Base-by-base conservation (phyloP, 2,797 vertebrate genomes). In the Pelochelys cantorii region DNA sequence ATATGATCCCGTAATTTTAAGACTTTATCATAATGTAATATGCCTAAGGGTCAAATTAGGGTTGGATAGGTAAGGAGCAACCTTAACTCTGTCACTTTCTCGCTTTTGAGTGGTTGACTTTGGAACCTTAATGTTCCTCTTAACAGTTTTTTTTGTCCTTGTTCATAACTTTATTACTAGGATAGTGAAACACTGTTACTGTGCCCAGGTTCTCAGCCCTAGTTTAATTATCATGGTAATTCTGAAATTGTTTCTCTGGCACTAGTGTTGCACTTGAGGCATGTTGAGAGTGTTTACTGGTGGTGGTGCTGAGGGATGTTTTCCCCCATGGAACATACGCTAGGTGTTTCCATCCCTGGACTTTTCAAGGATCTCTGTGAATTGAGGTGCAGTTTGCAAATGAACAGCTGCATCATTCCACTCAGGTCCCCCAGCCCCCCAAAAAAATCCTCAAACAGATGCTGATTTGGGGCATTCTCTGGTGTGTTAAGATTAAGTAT, bases 1-100 rank as follows among this genome's bases (percentile, higher is more conserved):
- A 14, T 62, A 62, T 60, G 59, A 14, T 25, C 17, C 3, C 0
- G 0, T 37, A 75, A 17, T 23, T 31, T 31, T 12, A 83, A 52
- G 34, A 17, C 2, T 34, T 6, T 29, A n/a, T 56, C 20, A 60
- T 42, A 57, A 71, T 34, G 5, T 20, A 1, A 1, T 81, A 2
- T 53, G 7, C 34, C 13, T 85, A 83, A 37, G 37, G 4, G 29
- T 15, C 7, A 15, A 65, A 65, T 31, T 65, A 65, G n/a, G 29
- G 29, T 31, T 65, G 60, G 29, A 65, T 65, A n/a, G 14, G 14
- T 31, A 65, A 65, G 60, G 60, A 65, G 60, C 60, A 65, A 65
- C 60, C 60, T n/a, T 62, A 62, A 31, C 13, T 62, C 14, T 62
- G 60, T 13, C 14, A 62, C 14, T 31, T 15, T 62, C 29, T 62